Conservation (phyloP, 1,140 invertebrate species). For the Drosophila pallidifrons region DNA sequence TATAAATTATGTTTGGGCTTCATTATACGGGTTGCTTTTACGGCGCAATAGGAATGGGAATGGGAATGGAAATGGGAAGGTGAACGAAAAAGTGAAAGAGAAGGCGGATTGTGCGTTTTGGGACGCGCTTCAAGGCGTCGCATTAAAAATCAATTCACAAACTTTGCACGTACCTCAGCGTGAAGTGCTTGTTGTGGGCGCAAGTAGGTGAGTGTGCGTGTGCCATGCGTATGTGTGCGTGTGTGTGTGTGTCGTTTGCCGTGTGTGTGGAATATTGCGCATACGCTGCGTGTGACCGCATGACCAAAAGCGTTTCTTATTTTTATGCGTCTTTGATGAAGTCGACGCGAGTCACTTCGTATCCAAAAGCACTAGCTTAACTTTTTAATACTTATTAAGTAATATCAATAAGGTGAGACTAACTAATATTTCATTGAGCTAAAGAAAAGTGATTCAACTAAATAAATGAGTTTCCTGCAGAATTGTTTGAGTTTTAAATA, state of each 20-base stretch:
- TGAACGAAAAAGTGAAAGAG: too few species aligned
- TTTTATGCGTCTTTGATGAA: slow-evolving; percentile 39
- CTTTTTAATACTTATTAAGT: too few species aligned
- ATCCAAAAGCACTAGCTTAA: too few species aligned
- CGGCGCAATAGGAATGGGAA: not conserved
- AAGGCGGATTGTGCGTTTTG: slow-evolving; percentile 10
- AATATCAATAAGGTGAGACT: too few species aligned
- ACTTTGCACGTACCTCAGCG: slow-evolving; percentile 67
- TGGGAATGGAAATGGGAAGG: too few species aligned
- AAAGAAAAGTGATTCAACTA: too few species aligned
- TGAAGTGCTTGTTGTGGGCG: slow-evolving; percentile 30
- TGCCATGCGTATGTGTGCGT: not conserved
- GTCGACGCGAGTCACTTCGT: not conserved
- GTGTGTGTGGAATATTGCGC: slow-evolving; percentile 3
- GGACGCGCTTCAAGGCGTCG: slow-evolving; percentile 50
- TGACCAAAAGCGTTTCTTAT: slow-evolving; percentile 17
- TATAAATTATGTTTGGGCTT: slow-evolving; percentile 80
- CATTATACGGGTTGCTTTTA: slow-evolving; percentile 61
- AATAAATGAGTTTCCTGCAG: too few species aligned
- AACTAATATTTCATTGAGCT: too few species aligned
- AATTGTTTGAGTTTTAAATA: too few species aligned
- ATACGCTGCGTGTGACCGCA: slow-evolving; percentile 1
- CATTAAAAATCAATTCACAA: slow-evolving; percentile 80
- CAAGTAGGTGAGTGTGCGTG: slow-evolving; percentile 23
- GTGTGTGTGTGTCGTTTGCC: not conserved